Base-by-base conservation (phyloP, 2,888 invertebrate species). In the Brassicogethes aeneus region DNA sequence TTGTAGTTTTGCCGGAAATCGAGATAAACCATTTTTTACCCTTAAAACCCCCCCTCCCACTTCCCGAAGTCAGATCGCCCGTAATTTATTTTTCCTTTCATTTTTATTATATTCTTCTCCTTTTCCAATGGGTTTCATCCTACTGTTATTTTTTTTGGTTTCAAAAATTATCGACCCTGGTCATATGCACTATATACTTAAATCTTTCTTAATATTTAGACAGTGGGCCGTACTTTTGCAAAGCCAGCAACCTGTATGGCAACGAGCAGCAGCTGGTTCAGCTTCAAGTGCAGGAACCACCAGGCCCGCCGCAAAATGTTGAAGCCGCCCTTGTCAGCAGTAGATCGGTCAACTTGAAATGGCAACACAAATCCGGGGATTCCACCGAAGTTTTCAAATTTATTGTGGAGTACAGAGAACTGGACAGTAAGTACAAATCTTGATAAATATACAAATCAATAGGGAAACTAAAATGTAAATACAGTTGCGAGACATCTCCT, bases 181-280 rank as follows among this genome's bases (percentile, higher is more conserved):
- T n/a, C n/a, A n/a, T n/a, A n/a, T n/a, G 32, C 14, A 32, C 32
- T 12, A 32, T 32, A 10, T 32, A 12, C 12, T 12, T 32, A 13
- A 32, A 10, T 32, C 8, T 32, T 32, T 32, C 12, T 32, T 5
- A 12, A 32, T 32, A 10, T 32, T 10, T 13, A 10, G 85, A 87
- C 56, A 82, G 81, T 51, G 86, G 85, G 0, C 77, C 83, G 1
- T 87, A 86, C 60, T 82, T 83, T 54, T 87, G 87, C 56, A 80
- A 81, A 53, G 85, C 86, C 14, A 81, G 77, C 60, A 87, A 87
- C 64, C 72, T 80, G 53, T 82, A 81, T 52, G 82, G 81, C 2
- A 73, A 79, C 42, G 80, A 80, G 59, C 84, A 86, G 61, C 82
- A 83, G 53, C 63, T 80, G 47, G 80, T 85, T 15, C 80, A 82